phyloP scores from a whole-genome alignment of 2,888 invertebrate genomes.

The Ophion ventricosus region DNA sequence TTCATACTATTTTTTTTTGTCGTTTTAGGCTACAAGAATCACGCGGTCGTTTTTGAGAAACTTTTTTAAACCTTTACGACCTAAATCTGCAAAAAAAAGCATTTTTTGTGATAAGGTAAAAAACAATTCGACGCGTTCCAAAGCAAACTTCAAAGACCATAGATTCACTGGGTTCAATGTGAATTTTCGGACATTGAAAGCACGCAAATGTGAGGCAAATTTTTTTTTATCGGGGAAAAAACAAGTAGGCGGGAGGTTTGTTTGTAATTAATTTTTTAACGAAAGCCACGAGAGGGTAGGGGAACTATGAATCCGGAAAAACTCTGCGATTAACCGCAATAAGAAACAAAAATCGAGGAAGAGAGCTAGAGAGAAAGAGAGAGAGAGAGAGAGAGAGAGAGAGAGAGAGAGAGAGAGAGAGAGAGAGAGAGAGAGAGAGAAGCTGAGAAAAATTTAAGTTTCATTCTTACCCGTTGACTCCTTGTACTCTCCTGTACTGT shows the following conservation, averaged over 20 bases:
- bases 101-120: too few species aligned
- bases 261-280: background rate
- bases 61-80: too few species aligned
- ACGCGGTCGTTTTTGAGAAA: too few species aligned
- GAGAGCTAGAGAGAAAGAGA: background rate
- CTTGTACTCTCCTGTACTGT: slow-evolving; percentile 20
- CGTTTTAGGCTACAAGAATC: too few species aligned
- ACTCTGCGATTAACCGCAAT: slow-evolving; percentile 5
- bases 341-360: background rate
- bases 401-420: background rate
- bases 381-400: slow-evolving; percentile 6
- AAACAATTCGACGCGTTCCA: too few species aligned
- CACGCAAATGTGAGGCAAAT: too few species aligned
- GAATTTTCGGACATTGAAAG: too few species aligned
- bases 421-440: slow-evolving; percentile 1
- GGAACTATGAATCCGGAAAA: slow-evolving; percentile 26
- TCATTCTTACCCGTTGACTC: background rate
- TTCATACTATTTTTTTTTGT: too few species aligned
- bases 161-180: too few species aligned
- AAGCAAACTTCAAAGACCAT: too few species aligned
- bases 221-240: background rate
- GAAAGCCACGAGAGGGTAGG: background rate
- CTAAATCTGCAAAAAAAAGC: too few species aligned
- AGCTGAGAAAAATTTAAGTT: slow-evolving; percentile 29
- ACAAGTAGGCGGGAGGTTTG: background rate